Conservation (phyloP, 1,140 invertebrate species). For the Drosophila paulistorum region DNA sequence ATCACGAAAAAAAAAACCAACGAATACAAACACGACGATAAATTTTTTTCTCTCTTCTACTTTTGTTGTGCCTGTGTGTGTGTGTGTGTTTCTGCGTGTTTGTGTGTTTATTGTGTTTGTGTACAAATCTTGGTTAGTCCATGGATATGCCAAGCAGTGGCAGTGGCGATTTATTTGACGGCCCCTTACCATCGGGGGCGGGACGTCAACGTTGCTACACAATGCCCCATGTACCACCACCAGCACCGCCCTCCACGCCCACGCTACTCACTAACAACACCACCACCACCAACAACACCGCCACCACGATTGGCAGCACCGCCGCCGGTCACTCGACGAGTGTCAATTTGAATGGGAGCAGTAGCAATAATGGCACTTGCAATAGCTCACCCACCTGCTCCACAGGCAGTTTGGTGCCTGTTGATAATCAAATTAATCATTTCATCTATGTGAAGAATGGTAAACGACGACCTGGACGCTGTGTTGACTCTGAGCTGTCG, state of each 20-base stretch:
- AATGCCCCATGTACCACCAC: slow-evolving; percentile 76
- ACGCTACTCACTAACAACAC: slow-evolving; percentile 66
- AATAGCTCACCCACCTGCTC: slow-evolving; percentile 63
- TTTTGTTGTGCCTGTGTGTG: neutral
- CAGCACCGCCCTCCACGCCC: slow-evolving; percentile 79
- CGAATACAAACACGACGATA: slow-evolving; percentile 33
- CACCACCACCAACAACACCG: slow-evolving; percentile 61
- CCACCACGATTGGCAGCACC: slow-evolving; percentile 34
- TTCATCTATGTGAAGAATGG: slow-evolving; percentile 79
- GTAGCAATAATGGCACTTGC: slow-evolving; percentile 42
- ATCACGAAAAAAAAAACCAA: slow-evolving; percentile 55
- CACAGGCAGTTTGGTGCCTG: slow-evolving; percentile 43
- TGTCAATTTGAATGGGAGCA: slow-evolving; percentile 2
- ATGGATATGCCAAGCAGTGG: slow-evolving; percentile 73
- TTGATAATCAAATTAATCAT: slow-evolving; percentile 73
- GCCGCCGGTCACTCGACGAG: slow-evolving; percentile 5
- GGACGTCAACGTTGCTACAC: slow-evolving; percentile 78
- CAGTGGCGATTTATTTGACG: slow-evolving; percentile 63
- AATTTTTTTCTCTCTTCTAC: slow-evolving; percentile 1
- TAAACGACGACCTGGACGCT: slow-evolving; percentile 74
- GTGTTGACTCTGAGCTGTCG: slow-evolving; percentile 73
- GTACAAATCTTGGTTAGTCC: slow-evolving; percentile 46
- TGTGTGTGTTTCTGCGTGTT: slow-evolving; percentile 2
- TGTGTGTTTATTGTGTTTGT: neutral
- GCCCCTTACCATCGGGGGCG: slow-evolving; percentile 32